These are phyloP conservation scores for Nebria brevicollis DNA, from an alignment of 2,888 invertebrate genomes.

Conservation along the genomic window DNA sequence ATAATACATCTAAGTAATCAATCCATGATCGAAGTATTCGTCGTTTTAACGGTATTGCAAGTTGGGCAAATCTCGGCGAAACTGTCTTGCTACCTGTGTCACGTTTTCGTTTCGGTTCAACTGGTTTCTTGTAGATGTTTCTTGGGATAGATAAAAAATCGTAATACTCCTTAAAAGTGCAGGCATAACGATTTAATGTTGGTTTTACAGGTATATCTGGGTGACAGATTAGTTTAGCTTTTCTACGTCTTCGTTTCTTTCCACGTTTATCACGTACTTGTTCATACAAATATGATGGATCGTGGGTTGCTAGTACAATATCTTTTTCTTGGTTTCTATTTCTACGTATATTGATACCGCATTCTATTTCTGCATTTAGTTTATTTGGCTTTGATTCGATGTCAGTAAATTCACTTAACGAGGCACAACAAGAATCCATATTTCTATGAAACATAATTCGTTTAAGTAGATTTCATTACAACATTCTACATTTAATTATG, in stretches of 20 bases:
- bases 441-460: background rate
- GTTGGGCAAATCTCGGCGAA: conserved; percentile 56
- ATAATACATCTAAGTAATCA: conserved; percentile 52
- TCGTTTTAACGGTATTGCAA: conserved; percentile 56
- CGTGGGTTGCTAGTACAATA: conserved; percentile 23
- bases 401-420: background rate
- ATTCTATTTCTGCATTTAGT: conserved; percentile 38
- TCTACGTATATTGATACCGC: conserved; percentile 23
- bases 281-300: background rate
- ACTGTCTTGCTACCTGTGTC: conserved; percentile 50
- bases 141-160: conserved; percentile 25
- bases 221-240: background rate
- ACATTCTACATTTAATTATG: background rate
- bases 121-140: background rate
- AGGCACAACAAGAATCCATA: background rate
- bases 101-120: conserved; percentile 13
- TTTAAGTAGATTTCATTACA: background rate
- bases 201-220: background rate
- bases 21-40: conserved; percentile 56
- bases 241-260: conserved; percentile 13
- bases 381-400: conserved; percentile 7
- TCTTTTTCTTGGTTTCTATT: conserved; percentile 35
- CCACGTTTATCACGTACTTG: background rate
- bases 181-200: conserved; percentile 23
- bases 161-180: conserved; percentile 30